These are phyloP conservation scores for Lamproptera curius DNA, from an alignment of 2,888 invertebrate species.

Conservation along the genomic window DNA sequence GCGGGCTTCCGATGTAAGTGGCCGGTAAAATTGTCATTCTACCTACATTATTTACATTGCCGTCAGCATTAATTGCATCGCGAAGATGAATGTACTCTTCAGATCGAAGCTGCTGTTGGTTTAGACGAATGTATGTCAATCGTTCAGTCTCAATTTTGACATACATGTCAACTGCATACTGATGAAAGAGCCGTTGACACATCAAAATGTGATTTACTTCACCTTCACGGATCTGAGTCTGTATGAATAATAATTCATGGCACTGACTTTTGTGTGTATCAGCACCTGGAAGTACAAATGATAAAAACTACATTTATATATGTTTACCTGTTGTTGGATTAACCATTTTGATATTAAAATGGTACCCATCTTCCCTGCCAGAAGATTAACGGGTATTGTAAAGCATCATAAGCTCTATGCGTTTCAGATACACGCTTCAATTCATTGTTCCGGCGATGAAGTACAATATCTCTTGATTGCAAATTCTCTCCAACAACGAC, in stretches of 20 bases:
- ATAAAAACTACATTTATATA: constrained; percentile 4
- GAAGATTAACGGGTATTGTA: constrained; percentile 33
- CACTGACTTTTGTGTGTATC: constrained; percentile 24
- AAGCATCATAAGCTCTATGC: constrained; percentile 40
- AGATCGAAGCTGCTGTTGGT: too few species aligned
- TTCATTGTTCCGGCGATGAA: constrained; percentile 35
- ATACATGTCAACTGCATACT: too few species aligned
- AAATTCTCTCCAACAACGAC: constrained; percentile 28
- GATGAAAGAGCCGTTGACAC: constrained; percentile 18
- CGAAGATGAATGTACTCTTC: too few species aligned
- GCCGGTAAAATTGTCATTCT: too few species aligned
- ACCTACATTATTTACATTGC: background rate
- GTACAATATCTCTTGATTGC: constrained; percentile 31
- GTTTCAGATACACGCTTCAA: constrained; percentile 35
- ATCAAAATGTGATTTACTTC: constrained; percentile 22
- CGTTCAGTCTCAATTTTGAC: too few species aligned
- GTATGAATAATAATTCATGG: too few species aligned
- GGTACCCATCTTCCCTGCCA: constrained; percentile 19
- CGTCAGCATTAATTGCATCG: too few species aligned
- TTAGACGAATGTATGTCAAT: too few species aligned
- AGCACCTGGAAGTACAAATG: constrained; percentile 22
- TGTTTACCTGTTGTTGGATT: background rate
- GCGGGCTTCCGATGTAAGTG: too few species aligned
- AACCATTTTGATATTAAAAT: background rate
- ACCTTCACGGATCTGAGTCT: constrained; percentile 25